These are phyloP conservation scores for Neoaliturus tenellus DNA, from an alignment of 2,888 invertebrate species.

Conservation along the genomic window DNA sequence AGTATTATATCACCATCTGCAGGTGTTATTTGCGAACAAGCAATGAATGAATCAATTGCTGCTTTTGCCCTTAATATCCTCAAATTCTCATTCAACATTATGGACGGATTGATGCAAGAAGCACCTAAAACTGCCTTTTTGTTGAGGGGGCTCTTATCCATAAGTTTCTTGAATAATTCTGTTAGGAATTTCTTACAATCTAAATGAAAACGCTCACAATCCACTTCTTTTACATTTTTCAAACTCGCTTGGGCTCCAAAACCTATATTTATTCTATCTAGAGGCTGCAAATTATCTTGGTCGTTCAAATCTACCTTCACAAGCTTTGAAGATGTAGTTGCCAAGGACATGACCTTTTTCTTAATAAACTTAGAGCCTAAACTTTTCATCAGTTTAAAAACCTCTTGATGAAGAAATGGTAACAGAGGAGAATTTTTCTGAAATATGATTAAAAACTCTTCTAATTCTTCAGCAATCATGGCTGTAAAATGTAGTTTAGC, in stretches of 20 bases:
- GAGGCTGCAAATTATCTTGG: not conserved
- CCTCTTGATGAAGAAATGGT: not conserved
- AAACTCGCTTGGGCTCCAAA: not conserved
- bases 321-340: not conserved
- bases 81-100: not conserved
- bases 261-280: not conserved
- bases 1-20: not conserved
- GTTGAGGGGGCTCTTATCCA: not conserved
- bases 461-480: not conserved
- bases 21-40: not conserved
- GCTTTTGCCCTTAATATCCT: not conserved
- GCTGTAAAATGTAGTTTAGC: conserved; percentile 9
- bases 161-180: not conserved
- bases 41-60: not conserved
- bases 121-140: not conserved
- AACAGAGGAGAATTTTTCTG: not conserved
- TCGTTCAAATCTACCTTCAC: not conserved
- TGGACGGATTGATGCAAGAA: not conserved
- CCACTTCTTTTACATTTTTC: not conserved
- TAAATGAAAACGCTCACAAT: not conserved
- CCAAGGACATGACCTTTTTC: not conserved
- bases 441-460: not conserved
- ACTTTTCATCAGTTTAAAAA: not conserved
- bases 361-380: not conserved
- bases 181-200: not conserved